phyloP scores from a whole-genome alignment of 2,797 vertebrate genomes.

The Periparus ater region DNA sequence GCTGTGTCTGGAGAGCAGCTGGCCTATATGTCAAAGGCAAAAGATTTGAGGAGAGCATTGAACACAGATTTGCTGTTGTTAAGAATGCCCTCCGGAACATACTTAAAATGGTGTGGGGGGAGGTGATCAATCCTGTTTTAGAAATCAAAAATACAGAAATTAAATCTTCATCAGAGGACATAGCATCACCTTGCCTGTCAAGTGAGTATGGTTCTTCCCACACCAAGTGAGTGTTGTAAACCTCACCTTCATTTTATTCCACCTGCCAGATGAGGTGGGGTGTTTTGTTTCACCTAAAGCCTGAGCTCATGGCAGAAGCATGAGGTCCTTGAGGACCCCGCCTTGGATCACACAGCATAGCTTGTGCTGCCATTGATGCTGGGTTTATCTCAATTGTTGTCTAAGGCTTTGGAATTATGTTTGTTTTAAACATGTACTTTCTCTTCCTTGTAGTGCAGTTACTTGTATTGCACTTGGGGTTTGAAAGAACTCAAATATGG shows the following conservation, averaged over 20 bases:
- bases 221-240: background rate
- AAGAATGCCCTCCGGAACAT: background rate
- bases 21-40: background rate
- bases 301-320: background rate
- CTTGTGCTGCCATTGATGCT: background rate
- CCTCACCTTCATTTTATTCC: background rate
- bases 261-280: background rate
- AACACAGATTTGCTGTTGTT: background rate
- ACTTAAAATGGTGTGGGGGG: background rate
- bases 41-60: background rate
- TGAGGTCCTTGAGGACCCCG: background rate
- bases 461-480: background rate
- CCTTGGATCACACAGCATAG: background rate
- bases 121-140: background rate
- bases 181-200: background rate
- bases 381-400: background rate
- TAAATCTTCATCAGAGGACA: background rate
- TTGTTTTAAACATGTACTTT: background rate
- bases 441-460: background rate
- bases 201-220: background rate
- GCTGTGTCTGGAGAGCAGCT: background rate
- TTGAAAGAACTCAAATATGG: background rate
- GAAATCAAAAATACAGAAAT: background rate
- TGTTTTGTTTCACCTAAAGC: constrained; percentile 9
- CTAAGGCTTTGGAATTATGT: constrained; percentile 23